Base-by-base conservation (phyloP, 2,888 invertebrate genomes). In the Apamea monoglypha region DNA sequence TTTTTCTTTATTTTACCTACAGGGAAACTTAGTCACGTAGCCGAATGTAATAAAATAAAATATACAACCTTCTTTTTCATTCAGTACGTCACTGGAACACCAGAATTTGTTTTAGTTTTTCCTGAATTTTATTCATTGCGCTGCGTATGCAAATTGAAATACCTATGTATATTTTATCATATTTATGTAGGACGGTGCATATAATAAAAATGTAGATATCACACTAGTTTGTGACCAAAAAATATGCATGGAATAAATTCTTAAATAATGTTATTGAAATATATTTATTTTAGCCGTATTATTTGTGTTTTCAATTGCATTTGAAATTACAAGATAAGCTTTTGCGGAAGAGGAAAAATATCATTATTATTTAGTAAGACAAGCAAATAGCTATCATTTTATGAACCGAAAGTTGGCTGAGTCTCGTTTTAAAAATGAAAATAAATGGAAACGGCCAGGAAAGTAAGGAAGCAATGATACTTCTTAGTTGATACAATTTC, bases 401-500 rank as follows among this genome's bases (percentile, higher is more conserved):
- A 47, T 47, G 25, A 47, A 36, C 6, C 25, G n/a, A 63, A 63
- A 59, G 8, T 47, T n/a, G 16, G 5, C 80, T 66, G 29, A 36
- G 25, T 29, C 25, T 59, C n/a, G n/a, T 80, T 80, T 40, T 40
- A 66, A 71, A 12, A 71, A 64, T 79, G 29, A 64, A 66, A 73
- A 25, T 50, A 72, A 67, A 80, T 50, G 59, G 36, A 64, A 79
- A 78, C 36, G 21, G 47, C 12, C 71, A 21, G 29, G 36, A 59
- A 73, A 44, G 8, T 67, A 50, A 80, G 47, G 72, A 80, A 73
- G 40, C 80, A 73, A 80, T 80, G 73, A 73, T 64, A 56, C 56
- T 79, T 67, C 40, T 67, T 32, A 73, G 67, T 44, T 53, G 59
- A 61, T 16, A 44, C 73, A 73, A 73, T 80, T 80, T 73, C 80